A percentile compares a stretch with the other conserved stretches of the same genome.
Conservation (phyloP, 2,113 vertebrate species). For the Notothenia rossii region DNA sequence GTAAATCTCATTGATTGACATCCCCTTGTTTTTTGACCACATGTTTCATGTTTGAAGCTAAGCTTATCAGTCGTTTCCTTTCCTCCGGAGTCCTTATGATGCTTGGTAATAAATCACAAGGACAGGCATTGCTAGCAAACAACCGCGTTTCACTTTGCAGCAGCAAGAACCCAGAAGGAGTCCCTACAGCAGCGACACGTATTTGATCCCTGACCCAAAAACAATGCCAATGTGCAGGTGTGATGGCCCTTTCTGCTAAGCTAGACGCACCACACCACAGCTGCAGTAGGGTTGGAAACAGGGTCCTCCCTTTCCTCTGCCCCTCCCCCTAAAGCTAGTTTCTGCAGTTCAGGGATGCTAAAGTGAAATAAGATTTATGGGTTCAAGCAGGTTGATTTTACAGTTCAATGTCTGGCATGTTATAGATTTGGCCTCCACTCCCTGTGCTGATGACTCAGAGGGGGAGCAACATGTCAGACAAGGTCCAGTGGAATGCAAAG, state of each 20-base stretch:
- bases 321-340: neutral
- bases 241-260: neutral
- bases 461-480: conserved; percentile 15
- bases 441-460: neutral
- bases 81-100: neutral
- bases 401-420: neutral
- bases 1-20: neutral
- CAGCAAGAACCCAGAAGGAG: no score
- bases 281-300: neutral
- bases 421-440: conserved; percentile 2
- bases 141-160: neutral
- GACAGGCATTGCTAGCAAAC: neutral
- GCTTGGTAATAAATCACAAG: neutral
- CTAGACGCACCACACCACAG: neutral
- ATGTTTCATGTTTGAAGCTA: neutral
- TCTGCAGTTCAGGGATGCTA: neutral
- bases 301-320: neutral
- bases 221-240: neutral
- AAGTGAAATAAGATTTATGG: neutral
- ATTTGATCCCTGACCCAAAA: neutral
- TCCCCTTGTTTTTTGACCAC: neutral
- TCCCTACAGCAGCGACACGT: neutral
- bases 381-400: neutral
- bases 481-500: conserved; percentile 10
- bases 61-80: neutral